phyloP scores from a whole-genome alignment of 2,113 vertebrate genomes.

The Anoura caudifer region DNA sequence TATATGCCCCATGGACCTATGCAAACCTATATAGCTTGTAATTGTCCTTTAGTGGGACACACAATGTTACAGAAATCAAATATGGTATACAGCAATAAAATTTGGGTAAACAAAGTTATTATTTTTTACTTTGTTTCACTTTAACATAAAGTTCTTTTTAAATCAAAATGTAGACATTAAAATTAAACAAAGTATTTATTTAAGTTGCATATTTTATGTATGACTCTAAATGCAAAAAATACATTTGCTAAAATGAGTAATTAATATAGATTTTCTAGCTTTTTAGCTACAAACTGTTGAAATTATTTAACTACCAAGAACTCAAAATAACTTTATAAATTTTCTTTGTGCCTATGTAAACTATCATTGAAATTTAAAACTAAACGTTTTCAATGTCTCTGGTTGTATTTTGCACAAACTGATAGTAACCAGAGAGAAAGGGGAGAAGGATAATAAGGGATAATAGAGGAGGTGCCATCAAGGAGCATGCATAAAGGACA shows the following conservation, averaged over 20 bases:
- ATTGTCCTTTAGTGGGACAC: not conserved
- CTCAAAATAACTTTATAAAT: not conserved
- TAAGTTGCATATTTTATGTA: not conserved
- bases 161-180: not conserved
- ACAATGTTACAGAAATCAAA: not conserved
- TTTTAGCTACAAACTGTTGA: not conserved
- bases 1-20: too few species aligned
- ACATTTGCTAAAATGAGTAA: not conserved
- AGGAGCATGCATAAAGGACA: too few species aligned
- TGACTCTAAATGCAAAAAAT: not conserved
- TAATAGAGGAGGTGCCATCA: too few species aligned
- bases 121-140: not conserved
- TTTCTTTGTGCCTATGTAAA: not conserved
- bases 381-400: not conserved
- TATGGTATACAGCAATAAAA: not conserved
- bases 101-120: not conserved
- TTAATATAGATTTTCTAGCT: not conserved
- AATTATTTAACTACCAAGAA: not conserved
- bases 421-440: too few species aligned
- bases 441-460: too few species aligned
- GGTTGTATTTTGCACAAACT: too few species aligned
- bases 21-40: not conserved
- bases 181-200: not conserved
- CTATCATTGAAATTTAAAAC: not conserved
- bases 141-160: not conserved